Conservation (phyloP, 1,140 invertebrate genomes). For the fruit fly (Drosophila melanogaster) region Release_6_plus_ISO1_MT NT_037436.4:3172501-3173000, state of each 20-base stretch:
- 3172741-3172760: slow-evolving; percentile 17
- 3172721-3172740: slow-evolving; percentile 16
- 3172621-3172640: slow-evolving; percentile 45
- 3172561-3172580: slow-evolving; percentile 1
- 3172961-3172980: not conserved
- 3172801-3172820: slow-evolving; percentile 67
- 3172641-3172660: slow-evolving; percentile 56
- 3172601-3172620: slow-evolving; percentile 3
- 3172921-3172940: slow-evolving; percentile 31
- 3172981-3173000: slow-evolving; percentile 5
- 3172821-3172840: slow-evolving; percentile 71
- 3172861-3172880: slow-evolving; percentile 72
- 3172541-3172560: slow-evolving; percentile 1
- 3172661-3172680: slow-evolving; percentile 43
- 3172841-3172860: slow-evolving; percentile 62
- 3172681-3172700: slow-evolving; percentile 53
- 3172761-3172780: slow-evolving; percentile 18
- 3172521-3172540: slow-evolving; percentile 24
- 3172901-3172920: slow-evolving; percentile 41
- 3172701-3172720: slow-evolving; percentile 68
- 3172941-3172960: not conserved
- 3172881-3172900: slow-evolving; percentile 28
- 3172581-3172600: slow-evolving; percentile 35
- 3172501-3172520: slow-evolving; percentile 38
- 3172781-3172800: slow-evolving; percentile 24